Evolutionary conservation across 2,888 invertebrate genomes (phyloP).

Genomic region (Drosophila phalerata): DNA sequence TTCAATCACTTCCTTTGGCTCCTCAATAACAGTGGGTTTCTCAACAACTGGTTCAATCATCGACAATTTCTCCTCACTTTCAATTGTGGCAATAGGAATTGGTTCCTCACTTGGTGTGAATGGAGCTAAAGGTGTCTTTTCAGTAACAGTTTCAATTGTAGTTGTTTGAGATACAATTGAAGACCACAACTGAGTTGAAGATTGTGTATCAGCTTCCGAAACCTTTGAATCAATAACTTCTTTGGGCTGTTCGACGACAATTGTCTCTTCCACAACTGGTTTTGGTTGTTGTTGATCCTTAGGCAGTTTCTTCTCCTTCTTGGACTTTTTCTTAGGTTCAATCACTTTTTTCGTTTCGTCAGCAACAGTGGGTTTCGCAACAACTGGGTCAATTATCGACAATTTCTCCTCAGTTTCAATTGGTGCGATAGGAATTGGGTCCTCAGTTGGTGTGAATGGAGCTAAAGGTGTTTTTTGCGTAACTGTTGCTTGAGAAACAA

Average conservation of each 20-base stretch:
- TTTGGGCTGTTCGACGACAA: neutral
- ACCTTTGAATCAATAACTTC: neutral
- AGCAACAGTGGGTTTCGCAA: neutral
- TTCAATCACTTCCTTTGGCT: neutral
- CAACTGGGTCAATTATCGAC: neutral
- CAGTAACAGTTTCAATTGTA: neutral
- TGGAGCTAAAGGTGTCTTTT: neutral
- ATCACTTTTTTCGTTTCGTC: neutral
- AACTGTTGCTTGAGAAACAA: too few relatives aligned
- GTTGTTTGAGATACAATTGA: neutral
- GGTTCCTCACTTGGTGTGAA: neutral
- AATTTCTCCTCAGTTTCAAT: neutral
- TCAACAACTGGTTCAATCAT: neutral
- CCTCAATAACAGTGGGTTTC: neutral
- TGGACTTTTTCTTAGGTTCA: neutral
- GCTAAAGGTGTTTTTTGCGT: too few relatives aligned
- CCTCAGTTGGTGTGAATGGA: neutral
- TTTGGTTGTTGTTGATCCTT: neutral
- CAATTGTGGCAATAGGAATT: slow-evolving; percentile 5
- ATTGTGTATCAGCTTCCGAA: neutral
- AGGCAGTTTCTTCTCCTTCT: neutral
- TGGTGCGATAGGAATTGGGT: neutral
- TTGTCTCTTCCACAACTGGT: neutral
- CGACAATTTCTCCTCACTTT: neutral
- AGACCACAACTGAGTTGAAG: neutral